Conservation (phyloP, 2,797 vertebrate species). For the Tapirus indicus region DNA sequence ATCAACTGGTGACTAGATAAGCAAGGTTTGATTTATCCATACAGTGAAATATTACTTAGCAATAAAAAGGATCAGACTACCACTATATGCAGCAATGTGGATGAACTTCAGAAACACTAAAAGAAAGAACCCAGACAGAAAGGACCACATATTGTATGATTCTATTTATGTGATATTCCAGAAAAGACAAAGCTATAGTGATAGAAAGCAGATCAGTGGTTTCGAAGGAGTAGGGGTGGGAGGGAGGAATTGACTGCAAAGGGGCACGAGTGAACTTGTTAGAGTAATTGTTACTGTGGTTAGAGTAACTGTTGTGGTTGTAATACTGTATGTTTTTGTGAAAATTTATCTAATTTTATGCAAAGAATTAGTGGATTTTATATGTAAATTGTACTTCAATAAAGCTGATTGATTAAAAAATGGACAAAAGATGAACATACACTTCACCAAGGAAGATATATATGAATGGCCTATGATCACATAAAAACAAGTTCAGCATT, state of each 20-base stretch:
- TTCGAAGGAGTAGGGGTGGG: not conserved
- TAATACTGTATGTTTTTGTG: not conserved
- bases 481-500: not conserved
- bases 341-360: not conserved
- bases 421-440: not conserved
- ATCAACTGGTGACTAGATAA: not conserved
- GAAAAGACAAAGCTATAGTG: not conserved
- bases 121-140: not conserved
- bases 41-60: not conserved
- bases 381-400: constrained; percentile 8
- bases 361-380: not conserved
- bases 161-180: not conserved
- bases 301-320: not conserved
- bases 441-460: not conserved
- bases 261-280: not conserved
- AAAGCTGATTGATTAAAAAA: constrained; percentile 33
- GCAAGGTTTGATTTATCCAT: not conserved
- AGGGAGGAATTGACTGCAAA: not conserved
- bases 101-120: not conserved
- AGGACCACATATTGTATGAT: not conserved
- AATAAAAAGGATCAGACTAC: not conserved
- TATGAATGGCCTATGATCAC: not conserved
- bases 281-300: not conserved
- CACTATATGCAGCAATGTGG: not conserved
- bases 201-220: not conserved